Evolutionary conservation across 1,140 invertebrate species (phyloP), one percentile per base, ranked within the genome.

Genomic region (Sarcophaga bullata): DNA sequence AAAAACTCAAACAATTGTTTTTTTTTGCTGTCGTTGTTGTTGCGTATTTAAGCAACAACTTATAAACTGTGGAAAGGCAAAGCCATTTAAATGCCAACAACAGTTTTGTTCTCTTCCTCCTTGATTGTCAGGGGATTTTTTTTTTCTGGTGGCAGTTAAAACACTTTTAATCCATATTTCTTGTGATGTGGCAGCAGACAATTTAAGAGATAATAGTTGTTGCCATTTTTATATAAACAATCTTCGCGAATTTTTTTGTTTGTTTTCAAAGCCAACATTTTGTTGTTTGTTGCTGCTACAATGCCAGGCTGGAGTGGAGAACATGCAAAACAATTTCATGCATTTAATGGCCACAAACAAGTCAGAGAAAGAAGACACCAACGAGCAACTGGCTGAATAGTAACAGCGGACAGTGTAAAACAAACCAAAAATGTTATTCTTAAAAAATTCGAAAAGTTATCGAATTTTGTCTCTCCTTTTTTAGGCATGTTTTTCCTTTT

Each of bases 111-210:
- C 8, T 5, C n/a, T 68, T 6, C 19, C 17, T 68, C 8, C 62
- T 25, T 19, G 62, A 68, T 68, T 68, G 58, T 8, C 62, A 68
- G n/a, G 15, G 19, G 7, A 19, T 68, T 37, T 37, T 37, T 37
- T 37, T 37, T 37, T 37, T 37, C 9, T 52, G 50, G 62, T 68
- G 17, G 62, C n/a, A 68, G 62, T 68, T 25, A 37, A 37, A 68
- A 68, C n/a, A 68, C 25, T 68, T 68, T 68, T 68, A 68, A 68
- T 68, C 62, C 62, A 68, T 68, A 68, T 68, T 68, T 68, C 62
- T 68, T 68, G 62, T 19, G 62, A 68, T 68, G n/a, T 68, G 62
- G 17, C 62, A 19, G 17, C 62, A 68, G 62, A 68, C 62, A 68
- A 68, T 68, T 68, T 68, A 68, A 68, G 62, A 68, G 62, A 68